Conservation (phyloP, 2,888 invertebrate genomes). For the Caenorhabditis doughertyi region DNA sequence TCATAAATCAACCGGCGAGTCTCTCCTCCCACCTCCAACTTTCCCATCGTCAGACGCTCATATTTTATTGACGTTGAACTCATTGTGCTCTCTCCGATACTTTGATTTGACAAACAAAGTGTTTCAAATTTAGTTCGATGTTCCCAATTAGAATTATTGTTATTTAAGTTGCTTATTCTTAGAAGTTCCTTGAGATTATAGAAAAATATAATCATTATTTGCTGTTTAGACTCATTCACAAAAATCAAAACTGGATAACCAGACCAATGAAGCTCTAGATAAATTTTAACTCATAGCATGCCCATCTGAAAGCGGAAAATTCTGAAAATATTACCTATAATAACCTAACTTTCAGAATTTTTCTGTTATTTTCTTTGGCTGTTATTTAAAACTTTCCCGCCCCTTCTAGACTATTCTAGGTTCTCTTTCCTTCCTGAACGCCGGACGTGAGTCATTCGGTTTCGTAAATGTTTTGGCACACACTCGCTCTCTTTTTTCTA, state of each 20-base stretch:
- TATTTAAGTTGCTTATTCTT: too few species aligned
- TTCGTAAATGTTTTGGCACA: conserved; percentile 53
- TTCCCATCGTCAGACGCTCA: conserved; percentile 26
- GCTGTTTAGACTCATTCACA: too few species aligned
- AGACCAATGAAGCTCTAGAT: too few species aligned
- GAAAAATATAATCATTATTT: too few species aligned
- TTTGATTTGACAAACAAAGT: conserved; percentile 8
- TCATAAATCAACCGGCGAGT: conserved; percentile 15
- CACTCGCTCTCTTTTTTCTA: neutral
- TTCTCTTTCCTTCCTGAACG: neutral
- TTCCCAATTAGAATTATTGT: too few species aligned
- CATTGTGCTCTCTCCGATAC: neutral
- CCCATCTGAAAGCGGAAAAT: too few species aligned
- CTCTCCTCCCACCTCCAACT: conserved; percentile 3
- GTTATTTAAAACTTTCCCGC: neutral
- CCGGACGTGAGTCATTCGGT: conserved; percentile 32
- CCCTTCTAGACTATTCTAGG: conserved; percentile 20
- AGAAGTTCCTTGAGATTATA: too few species aligned
- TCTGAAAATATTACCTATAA: too few species aligned
- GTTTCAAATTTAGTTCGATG: neutral
- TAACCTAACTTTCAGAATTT: neutral
- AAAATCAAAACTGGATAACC: too few species aligned
- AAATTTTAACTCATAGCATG: too few species aligned
- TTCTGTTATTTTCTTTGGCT: too few species aligned
- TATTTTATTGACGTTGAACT: conserved; percentile 12